Base-by-base conservation (phyloP, 2,888 invertebrate genomes). In the Busseola fusca region DNA sequence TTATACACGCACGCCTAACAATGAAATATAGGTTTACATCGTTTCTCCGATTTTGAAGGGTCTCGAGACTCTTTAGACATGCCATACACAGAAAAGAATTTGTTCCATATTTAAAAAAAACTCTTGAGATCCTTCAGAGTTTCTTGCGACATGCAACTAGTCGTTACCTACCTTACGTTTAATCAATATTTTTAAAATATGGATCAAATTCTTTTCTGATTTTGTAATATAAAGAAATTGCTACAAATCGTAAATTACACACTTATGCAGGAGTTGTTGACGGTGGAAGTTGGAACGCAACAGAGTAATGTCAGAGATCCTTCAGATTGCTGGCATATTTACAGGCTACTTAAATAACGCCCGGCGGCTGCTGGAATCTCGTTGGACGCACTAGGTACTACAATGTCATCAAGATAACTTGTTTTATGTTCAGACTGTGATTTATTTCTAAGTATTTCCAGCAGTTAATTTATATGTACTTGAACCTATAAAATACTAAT, bases 1-100 rank as follows among this genome's bases (percentile, higher is more conserved):
- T 93, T 94, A 92, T 92, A 91, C 92, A 94, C 94, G 94, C 94
- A 94, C 93, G 93, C 88, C 83, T 87, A 86, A 90, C 90, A 92
- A 91, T 89, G 83, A 87, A 85, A 90, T 90, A 91, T 84, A 84
- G 80, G 81, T 86, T 84, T 83, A 79, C 72, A 72, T 85, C 81
- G 89, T 85, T 87, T 85, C 86, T 83, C 69, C 79, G 67, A 66
- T 48, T 69, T 69, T 70, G 30, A 78, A 84, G 72, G 76, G 67
- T 50, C 69, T 80, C 48, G 18, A 78, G 72, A 64, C 21, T 48
- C 56, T 50, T 65, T 68, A 65, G 58, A 65, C 62, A 60, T 57
- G 64, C 65, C 54, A 40, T 34, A 30, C 14, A 7, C 34, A 34
- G 34, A 34, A 34, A 34, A 34, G 34, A 34, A 34, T 34, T 34